A percentile compares a stretch with the other conserved stretches of the same genome.
Conservation (phyloP, 2,113 vertebrate species). For the Tachysurus fulvidraco region DNA sequence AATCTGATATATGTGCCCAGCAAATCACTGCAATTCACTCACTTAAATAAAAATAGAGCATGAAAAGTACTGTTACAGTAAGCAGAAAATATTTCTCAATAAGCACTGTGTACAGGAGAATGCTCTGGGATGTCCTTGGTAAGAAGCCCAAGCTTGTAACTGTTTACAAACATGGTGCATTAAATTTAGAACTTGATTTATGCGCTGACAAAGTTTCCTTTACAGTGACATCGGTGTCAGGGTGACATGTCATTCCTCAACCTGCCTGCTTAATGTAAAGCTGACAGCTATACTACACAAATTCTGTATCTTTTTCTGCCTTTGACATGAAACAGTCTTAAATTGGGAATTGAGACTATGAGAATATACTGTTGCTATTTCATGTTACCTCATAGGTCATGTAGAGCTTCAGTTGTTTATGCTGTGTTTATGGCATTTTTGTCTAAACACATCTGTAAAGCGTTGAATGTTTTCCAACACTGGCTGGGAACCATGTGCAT, state of each 20-base stretch:
- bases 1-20: neutral
- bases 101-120: neutral
- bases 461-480: constrained; percentile 18
- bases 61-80: neutral
- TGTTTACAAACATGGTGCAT: neutral
- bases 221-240: neutral
- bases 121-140: neutral
- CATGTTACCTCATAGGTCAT: neutral
- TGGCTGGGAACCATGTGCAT: neutral
- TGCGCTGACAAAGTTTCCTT: neutral
- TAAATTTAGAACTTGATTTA: constrained; percentile 11
- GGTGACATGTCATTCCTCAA: neutral
- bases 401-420: neutral
- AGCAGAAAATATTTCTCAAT: neutral
- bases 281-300: neutral
- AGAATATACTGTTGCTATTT: constrained; percentile 6
- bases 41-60: neutral
- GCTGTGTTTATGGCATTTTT: constrained; percentile 12
- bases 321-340: neutral
- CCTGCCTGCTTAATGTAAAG: constrained; percentile 2
- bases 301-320: neutral
- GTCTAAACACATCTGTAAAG: constrained; percentile 38
- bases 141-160: neutral
- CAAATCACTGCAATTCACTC: neutral
- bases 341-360: neutral